phyloP scores from a whole-genome alignment of 2,797 vertebrate species.

The Lycodopsis pacificus region DNA sequence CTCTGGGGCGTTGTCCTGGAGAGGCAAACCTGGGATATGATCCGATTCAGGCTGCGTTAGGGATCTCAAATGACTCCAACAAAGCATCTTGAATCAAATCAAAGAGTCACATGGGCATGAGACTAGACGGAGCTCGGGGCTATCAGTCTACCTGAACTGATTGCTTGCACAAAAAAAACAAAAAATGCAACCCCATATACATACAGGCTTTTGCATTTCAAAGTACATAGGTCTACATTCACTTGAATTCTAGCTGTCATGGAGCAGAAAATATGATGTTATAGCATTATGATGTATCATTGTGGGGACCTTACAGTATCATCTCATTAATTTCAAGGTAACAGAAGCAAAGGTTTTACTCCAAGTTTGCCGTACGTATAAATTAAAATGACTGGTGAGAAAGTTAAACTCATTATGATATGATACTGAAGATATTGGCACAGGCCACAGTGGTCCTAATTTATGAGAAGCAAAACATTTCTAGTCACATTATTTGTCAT shows the following conservation, averaged over 20 bases:
- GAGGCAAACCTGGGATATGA: conserved; percentile 59
- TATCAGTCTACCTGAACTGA: conserved; percentile 71
- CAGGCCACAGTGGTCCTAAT: background rate
- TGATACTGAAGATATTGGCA: background rate
- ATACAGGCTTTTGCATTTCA: conserved; percentile 36
- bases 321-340: conserved; percentile 17
- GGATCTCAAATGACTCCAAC: conserved; percentile 73
- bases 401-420: background rate
- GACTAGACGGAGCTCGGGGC: conserved; percentile 64
- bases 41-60: conserved; percentile 72
- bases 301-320: background rate
- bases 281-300: background rate
- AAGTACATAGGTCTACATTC: conserved; percentile 28
- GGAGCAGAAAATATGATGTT: background rate
- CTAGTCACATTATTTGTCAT: background rate
- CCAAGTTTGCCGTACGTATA: conserved; percentile 1
- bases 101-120: conserved; percentile 67
- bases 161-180: conserved; percentile 26
- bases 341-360: conserved; percentile 18
- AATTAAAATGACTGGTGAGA: background rate
- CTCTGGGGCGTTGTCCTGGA: conserved; percentile 57
- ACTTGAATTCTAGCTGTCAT: conserved; percentile 21
- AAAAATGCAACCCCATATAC: conserved; percentile 24
- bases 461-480: background rate
- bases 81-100: conserved; percentile 78